Evolutionary conservation across 2,113 vertebrate species (phyloP).

Genomic region (Centropristis striata): DNA sequence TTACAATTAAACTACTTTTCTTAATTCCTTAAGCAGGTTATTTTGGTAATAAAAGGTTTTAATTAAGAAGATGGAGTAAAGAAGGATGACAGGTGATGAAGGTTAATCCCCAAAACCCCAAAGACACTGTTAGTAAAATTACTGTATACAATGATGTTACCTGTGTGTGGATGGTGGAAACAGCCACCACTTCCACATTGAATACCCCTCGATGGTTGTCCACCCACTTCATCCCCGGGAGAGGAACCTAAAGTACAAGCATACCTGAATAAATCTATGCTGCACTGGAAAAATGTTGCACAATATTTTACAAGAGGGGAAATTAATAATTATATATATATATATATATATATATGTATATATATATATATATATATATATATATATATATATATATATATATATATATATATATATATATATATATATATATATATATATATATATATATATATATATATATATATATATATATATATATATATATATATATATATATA

Average conservation of each 20-base stretch:
- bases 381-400: no score
- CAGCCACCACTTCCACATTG: conserved; percentile 95
- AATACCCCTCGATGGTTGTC: conserved; percentile 99
- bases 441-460: no score
- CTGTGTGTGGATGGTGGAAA: conserved; percentile 96
- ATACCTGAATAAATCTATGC: neutral
- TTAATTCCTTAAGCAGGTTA: neutral
- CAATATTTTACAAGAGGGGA: neutral
- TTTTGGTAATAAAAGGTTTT: neutral
- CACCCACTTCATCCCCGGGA: conserved; percentile 99
- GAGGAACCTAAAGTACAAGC: conserved; percentile 89
- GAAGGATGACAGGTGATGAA: neutral
- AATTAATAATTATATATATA: neutral
- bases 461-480: no score
- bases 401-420: no score
- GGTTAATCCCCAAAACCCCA: neutral
- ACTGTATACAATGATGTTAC: conserved; percentile 75
- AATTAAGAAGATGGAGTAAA: neutral
- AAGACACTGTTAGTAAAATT: neutral
- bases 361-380: no score
- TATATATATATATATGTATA: no score
- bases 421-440: no score
- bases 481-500: no score
- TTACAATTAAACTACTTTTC: neutral
- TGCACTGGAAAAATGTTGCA: neutral